phyloP scores from a whole-genome alignment of 1,140 invertebrate genomes.

The Eriocheir sinensis region DNA sequence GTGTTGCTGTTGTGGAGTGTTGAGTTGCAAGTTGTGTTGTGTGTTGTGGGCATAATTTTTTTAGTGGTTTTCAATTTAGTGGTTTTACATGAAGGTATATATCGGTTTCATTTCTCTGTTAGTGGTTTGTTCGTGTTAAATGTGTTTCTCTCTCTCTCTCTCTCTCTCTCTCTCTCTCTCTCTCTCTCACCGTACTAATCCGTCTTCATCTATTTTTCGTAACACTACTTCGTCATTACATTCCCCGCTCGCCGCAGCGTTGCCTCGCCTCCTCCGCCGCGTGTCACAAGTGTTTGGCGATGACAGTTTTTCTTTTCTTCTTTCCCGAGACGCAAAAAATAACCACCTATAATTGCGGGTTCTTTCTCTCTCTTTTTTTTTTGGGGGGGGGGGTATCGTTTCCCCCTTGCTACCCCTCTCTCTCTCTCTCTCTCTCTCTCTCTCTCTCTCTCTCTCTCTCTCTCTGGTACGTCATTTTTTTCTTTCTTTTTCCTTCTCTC shows the following conservation, averaged over 20 bases:
- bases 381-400: no score
- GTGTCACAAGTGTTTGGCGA: neutral
- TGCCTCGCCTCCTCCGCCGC: neutral
- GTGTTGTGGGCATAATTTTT: no score
- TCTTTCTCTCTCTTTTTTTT: no score
- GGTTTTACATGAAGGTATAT: no score
- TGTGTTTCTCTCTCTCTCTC: neutral
- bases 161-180: constrained; percentile 22
- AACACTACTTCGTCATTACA: neutral
- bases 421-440: no score
- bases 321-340: neutral
- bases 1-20: neutral
- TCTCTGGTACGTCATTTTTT: neutral
- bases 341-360: neutral
- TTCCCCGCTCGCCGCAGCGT: neutral
- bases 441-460: constrained; percentile 34
- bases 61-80: no score
- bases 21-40: no score
- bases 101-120: no score
- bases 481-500: constrained; percentile 36
- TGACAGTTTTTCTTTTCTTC: constrained; percentile 1
- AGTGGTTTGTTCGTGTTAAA: no score
- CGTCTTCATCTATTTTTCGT: constrained; percentile 2
- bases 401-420: no score
- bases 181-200: neutral